phyloP scores from a whole-genome alignment of 2,113 vertebrate genomes.

The Nibea albiflora region DNA sequence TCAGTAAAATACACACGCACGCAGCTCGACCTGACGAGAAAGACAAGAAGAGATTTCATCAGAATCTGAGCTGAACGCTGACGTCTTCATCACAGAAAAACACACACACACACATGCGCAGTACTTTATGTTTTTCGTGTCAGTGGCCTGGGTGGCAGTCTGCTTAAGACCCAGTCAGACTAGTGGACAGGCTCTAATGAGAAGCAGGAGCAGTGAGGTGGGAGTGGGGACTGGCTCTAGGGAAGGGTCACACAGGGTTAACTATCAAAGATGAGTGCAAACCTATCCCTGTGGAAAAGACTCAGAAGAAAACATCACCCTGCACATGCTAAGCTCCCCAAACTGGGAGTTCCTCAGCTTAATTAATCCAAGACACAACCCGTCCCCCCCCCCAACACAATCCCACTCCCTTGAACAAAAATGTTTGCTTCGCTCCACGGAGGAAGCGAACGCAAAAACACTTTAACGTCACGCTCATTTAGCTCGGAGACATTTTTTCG shows the following conservation, averaged over 20 bases:
- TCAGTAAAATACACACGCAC: constrained; percentile 25
- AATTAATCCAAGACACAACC: constrained; percentile 86
- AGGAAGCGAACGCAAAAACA: constrained; percentile 54
- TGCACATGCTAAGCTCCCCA: constrained; percentile 81
- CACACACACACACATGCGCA: constrained; percentile 4
- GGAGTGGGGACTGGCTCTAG: constrained; percentile 76
- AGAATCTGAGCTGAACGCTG: constrained; percentile 1
- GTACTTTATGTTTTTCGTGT: constrained; percentile 31
- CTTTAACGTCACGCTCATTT: constrained; percentile 49
- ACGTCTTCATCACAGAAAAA: constrained; percentile 18
- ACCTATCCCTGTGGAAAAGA: constrained; percentile 86
- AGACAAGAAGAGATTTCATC: constrained; percentile 20
- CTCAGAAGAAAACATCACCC: constrained; percentile 82
- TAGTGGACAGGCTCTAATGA: constrained; percentile 82
- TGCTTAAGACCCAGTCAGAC: constrained; percentile 60
- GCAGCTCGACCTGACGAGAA: not conserved
- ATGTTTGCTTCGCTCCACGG: constrained; percentile 35
- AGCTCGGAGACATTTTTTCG: constrained; percentile 10
- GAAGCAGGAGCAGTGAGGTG: constrained; percentile 83
- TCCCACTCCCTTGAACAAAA: constrained; percentile 9
- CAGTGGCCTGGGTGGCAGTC: constrained; percentile 58
- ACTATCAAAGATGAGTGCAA: constrained; percentile 89
- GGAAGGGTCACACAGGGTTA: constrained; percentile 83
- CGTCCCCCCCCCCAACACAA: constrained; percentile 18
- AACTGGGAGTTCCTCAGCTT: constrained; percentile 82